Evolutionary conservation across 2,797 vertebrate species (phyloP).

Genomic region (Semotilus atromaculatus): DNA sequence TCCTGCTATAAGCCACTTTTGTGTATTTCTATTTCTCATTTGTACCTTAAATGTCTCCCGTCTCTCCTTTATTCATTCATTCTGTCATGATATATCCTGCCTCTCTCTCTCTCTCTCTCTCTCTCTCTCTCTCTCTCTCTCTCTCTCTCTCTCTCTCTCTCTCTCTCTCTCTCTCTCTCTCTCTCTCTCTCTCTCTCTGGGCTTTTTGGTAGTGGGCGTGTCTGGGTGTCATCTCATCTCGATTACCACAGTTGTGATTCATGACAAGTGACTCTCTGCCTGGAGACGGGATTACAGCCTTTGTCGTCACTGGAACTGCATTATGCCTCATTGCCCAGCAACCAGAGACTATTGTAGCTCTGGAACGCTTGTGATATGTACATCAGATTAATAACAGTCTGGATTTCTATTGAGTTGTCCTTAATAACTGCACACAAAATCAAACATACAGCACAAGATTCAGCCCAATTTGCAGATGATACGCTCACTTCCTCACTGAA

Average conservation of each 20-base stretch:
- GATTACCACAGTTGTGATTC: constrained; percentile 79
- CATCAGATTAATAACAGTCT: not conserved
- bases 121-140: not conserved
- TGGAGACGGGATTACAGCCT: constrained; percentile 79
- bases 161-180: constrained; percentile 1
- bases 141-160: constrained; percentile 44
- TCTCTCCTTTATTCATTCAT: constrained; percentile 57
- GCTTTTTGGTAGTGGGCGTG: constrained; percentile 75
- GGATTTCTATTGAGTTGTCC: not conserved
- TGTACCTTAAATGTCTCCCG: constrained; percentile 60
- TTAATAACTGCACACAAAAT: not conserved
- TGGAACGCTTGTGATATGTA: not conserved
- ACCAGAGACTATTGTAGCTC: constrained; percentile 22
- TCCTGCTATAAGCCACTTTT: not conserved
- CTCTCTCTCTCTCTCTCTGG: constrained; percentile 54
- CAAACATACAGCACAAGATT: not conserved
- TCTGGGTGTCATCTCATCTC: constrained; percentile 74
- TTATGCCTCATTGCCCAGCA: constrained; percentile 76
- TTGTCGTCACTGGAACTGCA: constrained; percentile 73
- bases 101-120: not conserved
- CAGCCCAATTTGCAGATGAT: not conserved
- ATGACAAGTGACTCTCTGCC: constrained; percentile 73
- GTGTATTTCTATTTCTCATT: constrained; percentile 14
- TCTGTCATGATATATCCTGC: constrained; percentile 52
- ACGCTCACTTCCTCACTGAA: not conserved